A percentile compares a stretch with the other conserved stretches of the same genome.
These are phyloP conservation scores for Tinea trinotella DNA, from an alignment of 2,888 invertebrate genomes.

Conservation along the genomic window DNA sequence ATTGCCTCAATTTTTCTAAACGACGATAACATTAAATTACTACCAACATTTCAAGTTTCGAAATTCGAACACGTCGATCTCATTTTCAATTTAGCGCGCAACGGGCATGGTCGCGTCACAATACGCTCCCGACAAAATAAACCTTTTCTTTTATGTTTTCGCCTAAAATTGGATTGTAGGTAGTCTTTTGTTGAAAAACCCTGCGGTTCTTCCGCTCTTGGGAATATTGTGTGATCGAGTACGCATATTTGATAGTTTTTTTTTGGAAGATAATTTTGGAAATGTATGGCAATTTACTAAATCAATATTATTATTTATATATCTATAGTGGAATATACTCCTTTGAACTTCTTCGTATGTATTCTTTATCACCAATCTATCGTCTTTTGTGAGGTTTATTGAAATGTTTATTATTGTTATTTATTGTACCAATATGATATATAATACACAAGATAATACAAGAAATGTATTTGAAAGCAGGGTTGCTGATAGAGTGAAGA, in stretches of 20 bases:
- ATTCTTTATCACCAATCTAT: too few relatives aligned
- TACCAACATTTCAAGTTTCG: slow-evolving; percentile 6
- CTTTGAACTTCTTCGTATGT: too few relatives aligned
- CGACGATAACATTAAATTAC: slow-evolving; percentile 7
- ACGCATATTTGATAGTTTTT: not conserved
- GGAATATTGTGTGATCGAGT: slow-evolving; percentile 3
- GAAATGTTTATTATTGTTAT: too few relatives aligned
- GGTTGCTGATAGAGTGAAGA: too few relatives aligned
- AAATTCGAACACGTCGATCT: slow-evolving; percentile 15
- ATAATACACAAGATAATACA: too few relatives aligned
- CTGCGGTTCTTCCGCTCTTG: slow-evolving; percentile 8
- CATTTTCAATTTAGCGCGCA: slow-evolving; percentile 17
- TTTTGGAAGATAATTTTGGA: not conserved
- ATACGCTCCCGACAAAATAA: slow-evolving; percentile 16
- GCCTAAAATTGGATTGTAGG: slow-evolving; percentile 19
- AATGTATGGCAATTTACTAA: not conserved
- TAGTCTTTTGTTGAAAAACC: slow-evolving; percentile 16
- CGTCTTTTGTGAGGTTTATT: too few relatives aligned
- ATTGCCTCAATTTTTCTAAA: slow-evolving; percentile 3
- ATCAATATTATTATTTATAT: not conserved
- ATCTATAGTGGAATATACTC: too few relatives aligned
- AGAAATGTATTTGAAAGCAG: too few relatives aligned
- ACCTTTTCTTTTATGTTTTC: slow-evolving; percentile 18
- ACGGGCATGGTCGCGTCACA: slow-evolving; percentile 14
- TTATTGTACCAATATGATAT: too few relatives aligned